Evolutionary conservation across 2,888 invertebrate genomes (phyloP).

Genomic region (Aelia acuminata): DNA sequence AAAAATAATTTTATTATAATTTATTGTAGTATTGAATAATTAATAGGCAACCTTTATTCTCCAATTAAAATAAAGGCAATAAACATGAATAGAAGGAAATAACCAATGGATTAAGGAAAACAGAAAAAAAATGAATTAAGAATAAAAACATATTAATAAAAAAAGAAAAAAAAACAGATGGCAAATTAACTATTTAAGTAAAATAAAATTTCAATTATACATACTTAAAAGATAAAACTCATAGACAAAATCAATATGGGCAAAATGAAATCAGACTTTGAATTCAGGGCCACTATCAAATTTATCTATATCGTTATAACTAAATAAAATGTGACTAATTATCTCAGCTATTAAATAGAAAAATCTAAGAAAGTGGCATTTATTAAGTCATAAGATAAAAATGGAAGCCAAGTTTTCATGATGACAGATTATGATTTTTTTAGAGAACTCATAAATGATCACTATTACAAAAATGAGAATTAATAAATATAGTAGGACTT

Average conservation of each 20-base stretch:
- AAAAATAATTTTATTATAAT: background rate
- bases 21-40: background rate
- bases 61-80: background rate
- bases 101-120: background rate
- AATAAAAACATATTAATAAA: background rate
- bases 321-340: background rate
- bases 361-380: background rate
- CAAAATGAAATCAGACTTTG: too few species aligned
- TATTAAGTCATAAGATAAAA: background rate
- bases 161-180: background rate
- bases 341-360: background rate
- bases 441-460: background rate
- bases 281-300: too few species aligned
- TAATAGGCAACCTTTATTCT: background rate
- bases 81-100: background rate
- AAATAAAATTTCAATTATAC: background rate
- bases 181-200: background rate
- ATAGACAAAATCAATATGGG: too few species aligned
- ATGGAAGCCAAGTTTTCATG: background rate
- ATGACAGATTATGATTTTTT: background rate
- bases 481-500: background rate
- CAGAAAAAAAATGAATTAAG: background rate
- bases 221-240: background rate
- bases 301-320: too few species aligned
- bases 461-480: background rate